Conservation (phyloP, 2,888 invertebrate genomes). For the Ichneumoninae sp. region DNA sequence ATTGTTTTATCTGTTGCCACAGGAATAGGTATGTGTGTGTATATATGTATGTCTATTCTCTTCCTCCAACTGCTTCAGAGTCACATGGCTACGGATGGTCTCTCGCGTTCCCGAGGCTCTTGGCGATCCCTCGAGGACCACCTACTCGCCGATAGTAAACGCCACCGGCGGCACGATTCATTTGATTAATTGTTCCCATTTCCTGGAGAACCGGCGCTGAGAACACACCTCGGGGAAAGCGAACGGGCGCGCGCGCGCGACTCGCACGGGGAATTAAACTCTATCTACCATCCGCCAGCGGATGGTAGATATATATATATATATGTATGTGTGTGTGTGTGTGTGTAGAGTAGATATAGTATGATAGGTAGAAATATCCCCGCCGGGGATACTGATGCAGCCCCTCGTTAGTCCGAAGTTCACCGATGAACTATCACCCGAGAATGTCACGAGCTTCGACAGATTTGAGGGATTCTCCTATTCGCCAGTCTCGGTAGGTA, state of each 20-base stretch:
- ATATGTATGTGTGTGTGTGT: background rate
- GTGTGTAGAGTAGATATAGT: background rate
- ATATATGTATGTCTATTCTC: slow-evolving; percentile 27
- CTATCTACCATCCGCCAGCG: slow-evolving; percentile 56
- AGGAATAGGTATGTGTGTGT: slow-evolving; percentile 5
- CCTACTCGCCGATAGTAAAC: slow-evolving; percentile 67
- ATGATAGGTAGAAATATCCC: slow-evolving; percentile 12
- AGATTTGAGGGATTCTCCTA: background rate
- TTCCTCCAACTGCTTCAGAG: slow-evolving; percentile 18
- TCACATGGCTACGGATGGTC: slow-evolving; percentile 39
- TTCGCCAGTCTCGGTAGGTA: background rate
- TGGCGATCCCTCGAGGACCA: slow-evolving; percentile 54
- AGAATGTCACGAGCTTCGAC: background rate
- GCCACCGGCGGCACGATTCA: slow-evolving; percentile 68
- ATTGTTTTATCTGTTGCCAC: slow-evolving; percentile 72
- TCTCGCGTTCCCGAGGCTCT: slow-evolving; percentile 42
- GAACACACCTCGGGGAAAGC: slow-evolving; percentile 52
- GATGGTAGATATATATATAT: background rate
- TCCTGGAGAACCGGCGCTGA: slow-evolving; percentile 65
- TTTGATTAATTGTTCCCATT: slow-evolving; percentile 76
- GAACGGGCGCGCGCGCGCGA: slow-evolving; percentile 28
- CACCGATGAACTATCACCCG: too few species aligned
- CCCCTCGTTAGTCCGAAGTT: slow-evolving; percentile 11
- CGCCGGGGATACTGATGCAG: slow-evolving; percentile 39
- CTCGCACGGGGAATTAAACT: slow-evolving; percentile 72